Evolutionary conservation across 92 coral and sea anemone genomes (phyloP).

Genomic region (Actinernus sp.): DNA sequence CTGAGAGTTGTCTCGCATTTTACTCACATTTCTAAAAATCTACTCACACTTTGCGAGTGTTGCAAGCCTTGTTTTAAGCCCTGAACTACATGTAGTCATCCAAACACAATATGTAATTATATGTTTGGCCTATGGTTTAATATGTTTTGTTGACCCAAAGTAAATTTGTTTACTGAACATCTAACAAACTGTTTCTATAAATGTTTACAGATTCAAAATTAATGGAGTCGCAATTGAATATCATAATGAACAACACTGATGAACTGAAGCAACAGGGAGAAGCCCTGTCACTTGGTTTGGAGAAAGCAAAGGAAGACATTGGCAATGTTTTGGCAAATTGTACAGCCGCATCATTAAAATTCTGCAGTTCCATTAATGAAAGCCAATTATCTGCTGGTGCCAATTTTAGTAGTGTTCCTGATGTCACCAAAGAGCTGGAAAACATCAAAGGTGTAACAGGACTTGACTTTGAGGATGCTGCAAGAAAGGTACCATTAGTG

Average conservation of each 20-base stretch:
- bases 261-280: slow-evolving; percentile 12
- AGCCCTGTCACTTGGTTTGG: slow-evolving; percentile 11
- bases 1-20: too few species aligned
- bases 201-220: slow-evolving; percentile 63
- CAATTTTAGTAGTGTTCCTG: slow-evolving; percentile 70
- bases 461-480: slow-evolving; percentile 67
- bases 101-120: too few species aligned
- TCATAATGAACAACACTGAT: slow-evolving; percentile 56
- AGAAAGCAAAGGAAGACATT: slow-evolving; percentile 19
- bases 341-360: background rate
- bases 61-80: too few species aligned
- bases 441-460: slow-evolving; percentile 51
- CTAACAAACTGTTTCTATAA: too few species aligned
- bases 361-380: background rate
- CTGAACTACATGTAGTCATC: too few species aligned
- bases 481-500: slow-evolving; percentile 50
- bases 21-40: too few species aligned
- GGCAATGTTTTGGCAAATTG: slow-evolving; percentile 7
- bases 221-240: slow-evolving; percentile 64
- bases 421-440: slow-evolving; percentile 48
- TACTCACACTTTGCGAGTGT: too few species aligned
- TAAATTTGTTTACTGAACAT: too few species aligned
- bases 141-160: too few species aligned
- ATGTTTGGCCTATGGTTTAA: too few species aligned
- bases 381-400: slow-evolving; percentile 55